Conservation (phyloP, 2,113 vertebrate genomes). For the Pygoscelis adeliae region DNA sequence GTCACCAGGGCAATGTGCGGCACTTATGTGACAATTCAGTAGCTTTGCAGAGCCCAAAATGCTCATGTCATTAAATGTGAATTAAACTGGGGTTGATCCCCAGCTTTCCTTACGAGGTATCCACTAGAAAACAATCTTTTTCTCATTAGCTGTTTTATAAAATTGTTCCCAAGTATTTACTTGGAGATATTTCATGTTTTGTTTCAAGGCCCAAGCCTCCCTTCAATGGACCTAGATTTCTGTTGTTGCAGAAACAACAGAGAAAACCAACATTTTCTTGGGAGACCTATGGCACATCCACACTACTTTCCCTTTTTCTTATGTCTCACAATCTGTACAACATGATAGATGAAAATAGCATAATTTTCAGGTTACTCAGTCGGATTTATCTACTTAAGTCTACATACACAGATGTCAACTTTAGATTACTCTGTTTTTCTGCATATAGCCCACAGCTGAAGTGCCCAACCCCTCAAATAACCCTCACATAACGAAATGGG, state of each 20-base stretch:
- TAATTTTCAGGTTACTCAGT: background rate
- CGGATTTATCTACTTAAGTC: background rate
- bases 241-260: no score
- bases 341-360: background rate
- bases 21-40: background rate
- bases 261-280: background rate
- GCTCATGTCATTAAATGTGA: background rate
- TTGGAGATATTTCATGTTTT: background rate
- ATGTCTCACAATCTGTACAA: background rate
- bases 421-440: background rate
- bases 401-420: background rate
- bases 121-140: background rate
- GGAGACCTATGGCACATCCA: background rate
- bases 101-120: background rate
- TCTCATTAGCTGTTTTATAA: background rate
- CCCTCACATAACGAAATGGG: background rate
- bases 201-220: background rate
- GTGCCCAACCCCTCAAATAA: background rate
- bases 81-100: background rate
- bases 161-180: background rate
- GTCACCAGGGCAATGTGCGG: background rate
- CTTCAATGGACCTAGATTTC: background rate
- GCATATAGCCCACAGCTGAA: background rate
- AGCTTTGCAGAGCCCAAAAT: background rate
- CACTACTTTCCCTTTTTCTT: background rate